Percentiles rank a stretch among this genome's conserved stretches.
phyloP scores from a whole-genome alignment of 2,888 invertebrate genomes.

The Steromphala cineraria region DNA sequence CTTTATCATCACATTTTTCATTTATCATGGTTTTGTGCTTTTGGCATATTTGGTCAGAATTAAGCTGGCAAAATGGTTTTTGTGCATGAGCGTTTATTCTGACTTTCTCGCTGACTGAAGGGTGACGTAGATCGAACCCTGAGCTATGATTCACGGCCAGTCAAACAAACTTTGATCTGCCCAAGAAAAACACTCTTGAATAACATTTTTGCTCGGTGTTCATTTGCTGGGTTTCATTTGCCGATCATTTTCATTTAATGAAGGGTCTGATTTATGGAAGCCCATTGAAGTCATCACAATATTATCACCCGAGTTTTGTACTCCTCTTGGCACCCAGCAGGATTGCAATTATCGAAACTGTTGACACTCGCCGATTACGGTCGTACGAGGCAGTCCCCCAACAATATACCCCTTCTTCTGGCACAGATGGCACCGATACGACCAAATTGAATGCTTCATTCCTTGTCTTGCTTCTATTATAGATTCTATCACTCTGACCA shows the following conservation, averaged over 20 bases:
- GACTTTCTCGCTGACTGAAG: constrained; percentile 1
- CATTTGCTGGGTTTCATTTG: constrained; percentile 1
- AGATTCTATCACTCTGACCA: constrained; percentile 27
- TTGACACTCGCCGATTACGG: constrained; percentile 21
- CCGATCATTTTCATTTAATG: constrained; percentile 19
- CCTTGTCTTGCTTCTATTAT: not conserved
- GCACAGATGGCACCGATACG: constrained; percentile 23
- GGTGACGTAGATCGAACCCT: not conserved
- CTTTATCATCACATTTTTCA: not conserved
- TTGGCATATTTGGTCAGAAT: constrained; percentile 20
- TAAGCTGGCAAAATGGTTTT: not conserved
- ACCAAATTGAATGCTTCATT: not conserved
- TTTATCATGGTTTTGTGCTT: constrained; percentile 8
- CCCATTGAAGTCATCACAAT: constrained; percentile 17
- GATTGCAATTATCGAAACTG: constrained; percentile 22
- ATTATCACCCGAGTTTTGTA: constrained; percentile 22
- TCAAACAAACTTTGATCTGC: constrained; percentile 18
- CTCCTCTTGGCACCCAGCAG: constrained; percentile 13
- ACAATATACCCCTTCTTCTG: constrained; percentile 6
- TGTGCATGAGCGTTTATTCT: not conserved
- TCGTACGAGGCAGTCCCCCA: not conserved
- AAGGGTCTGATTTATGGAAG: constrained; percentile 5
- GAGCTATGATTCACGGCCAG: not conserved
- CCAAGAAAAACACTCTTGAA: constrained; percentile 8
- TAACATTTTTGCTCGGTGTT: constrained; percentile 12